Conservation (phyloP, 2,797 vertebrate genomes). For the Falco peregrinus region DNA sequence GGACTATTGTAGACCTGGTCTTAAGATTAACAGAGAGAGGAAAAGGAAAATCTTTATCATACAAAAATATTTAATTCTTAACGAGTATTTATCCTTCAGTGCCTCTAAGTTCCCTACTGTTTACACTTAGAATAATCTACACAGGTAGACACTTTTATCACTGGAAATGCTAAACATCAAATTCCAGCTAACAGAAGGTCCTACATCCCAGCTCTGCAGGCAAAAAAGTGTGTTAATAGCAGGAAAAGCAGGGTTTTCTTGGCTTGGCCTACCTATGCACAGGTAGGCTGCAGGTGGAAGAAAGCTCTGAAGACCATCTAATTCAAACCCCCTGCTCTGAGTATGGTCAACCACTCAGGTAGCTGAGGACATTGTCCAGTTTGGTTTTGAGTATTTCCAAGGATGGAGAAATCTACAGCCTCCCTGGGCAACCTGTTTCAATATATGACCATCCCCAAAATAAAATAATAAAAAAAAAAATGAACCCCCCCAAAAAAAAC, state of each 20-base stretch:
- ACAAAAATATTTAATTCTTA: not conserved
- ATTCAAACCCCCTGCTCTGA: not conserved
- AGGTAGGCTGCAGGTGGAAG: not conserved
- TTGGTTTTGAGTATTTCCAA: not conserved
- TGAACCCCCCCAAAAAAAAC: no score
- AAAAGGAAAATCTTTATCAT: not conserved
- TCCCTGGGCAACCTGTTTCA: not conserved
- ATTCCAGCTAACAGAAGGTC: not conserved
- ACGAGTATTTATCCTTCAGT: not conserved
- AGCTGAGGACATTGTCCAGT: not conserved
- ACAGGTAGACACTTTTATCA: not conserved
- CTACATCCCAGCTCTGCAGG: not conserved
- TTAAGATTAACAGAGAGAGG: not conserved
- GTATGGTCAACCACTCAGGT: not conserved
- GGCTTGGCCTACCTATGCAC: not conserved
- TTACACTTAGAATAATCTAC: not conserved
- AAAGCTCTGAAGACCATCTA: not conserved
- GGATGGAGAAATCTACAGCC: not conserved
- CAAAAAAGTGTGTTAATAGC: not conserved
- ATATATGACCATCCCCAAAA: not conserved
- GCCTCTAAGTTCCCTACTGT: not conserved
- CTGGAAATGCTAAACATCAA: not conserved
- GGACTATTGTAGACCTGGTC: not conserved
- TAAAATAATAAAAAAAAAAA: not conserved
- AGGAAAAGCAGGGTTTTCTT: not conserved